Base-by-base conservation (phyloP, 2,888 invertebrate genomes). In the Netelia fuscicornis region DNA sequence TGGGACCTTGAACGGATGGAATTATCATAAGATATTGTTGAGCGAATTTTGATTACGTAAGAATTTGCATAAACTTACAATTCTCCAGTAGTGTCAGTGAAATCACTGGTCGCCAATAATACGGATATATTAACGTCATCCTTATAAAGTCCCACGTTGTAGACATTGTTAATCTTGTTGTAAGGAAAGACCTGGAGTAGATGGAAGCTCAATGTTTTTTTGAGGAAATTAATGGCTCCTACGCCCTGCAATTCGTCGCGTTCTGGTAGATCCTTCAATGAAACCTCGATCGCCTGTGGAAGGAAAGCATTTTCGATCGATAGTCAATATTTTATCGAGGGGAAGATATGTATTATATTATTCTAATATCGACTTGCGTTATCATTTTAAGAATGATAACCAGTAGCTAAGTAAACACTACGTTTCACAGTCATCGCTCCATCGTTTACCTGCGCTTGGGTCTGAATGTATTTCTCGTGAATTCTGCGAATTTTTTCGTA, bases 401-500 rank as follows among this genome's bases (percentile, higher is more conserved):
- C 6, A 64, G 30, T 64, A 37, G 13, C 10, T 17, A 42, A 10
- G 9, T 9, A 37, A 13, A 52, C 23, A 2, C 37, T 6, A 37
- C 3, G 37, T 37, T 37, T 8, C 37, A 37, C 37, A 6, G 30
- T 30, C 9, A 23, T 68, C 8, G 37, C 0, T 48, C 1, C 0
- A 75, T 10, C 44, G 20, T 82, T 87, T 89, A 96, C 96, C 92
- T 96, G 94, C 9, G 95, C 94, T n/a, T 94, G 94, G 62, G 94
- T 91, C 67, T 91, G 93, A 87, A 95, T 93, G 91, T 95, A 95
- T 81, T 93, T 93, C 6, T 91, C 92, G 10, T 93, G 93, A 17
- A 96, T 92, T 79, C 94, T 94, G 62, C 95, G 94, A 64, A 97
- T 92, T 58, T 93, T 91, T 23, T 93, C 91, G 94, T 95, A 95